phyloP scores from a whole-genome alignment of 2,797 vertebrate species.

The Lophotriccus pileatus region DNA sequence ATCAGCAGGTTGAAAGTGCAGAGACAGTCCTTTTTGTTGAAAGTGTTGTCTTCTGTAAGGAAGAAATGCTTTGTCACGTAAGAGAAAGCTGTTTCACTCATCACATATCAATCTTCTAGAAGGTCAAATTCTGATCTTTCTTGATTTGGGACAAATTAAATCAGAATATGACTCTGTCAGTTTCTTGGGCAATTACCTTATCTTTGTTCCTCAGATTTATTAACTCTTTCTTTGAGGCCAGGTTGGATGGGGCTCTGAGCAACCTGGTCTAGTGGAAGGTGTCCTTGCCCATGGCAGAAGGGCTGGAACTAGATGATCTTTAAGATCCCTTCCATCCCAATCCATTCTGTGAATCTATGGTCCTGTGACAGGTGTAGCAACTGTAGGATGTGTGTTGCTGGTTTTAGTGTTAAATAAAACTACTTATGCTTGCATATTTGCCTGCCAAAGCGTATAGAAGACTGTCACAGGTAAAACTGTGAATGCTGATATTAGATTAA shows the following conservation, averaged over 20 bases:
- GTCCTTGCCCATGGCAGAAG: rapidly evolving
- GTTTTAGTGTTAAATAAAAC: background rate
- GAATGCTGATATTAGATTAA: background rate
- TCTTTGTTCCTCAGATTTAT: background rate
- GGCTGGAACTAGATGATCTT: background rate
- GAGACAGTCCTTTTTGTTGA: background rate
- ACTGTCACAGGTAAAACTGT: background rate
- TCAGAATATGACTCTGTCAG: background rate
- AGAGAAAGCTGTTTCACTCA: background rate
- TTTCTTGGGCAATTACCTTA: background rate
- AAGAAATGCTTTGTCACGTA: background rate
- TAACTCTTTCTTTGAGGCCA: background rate
- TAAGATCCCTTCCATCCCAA: background rate
- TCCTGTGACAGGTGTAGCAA: background rate
- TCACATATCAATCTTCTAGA: background rate
- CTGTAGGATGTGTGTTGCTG: background rate
- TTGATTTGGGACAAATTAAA: background rate
- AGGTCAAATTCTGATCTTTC: background rate
- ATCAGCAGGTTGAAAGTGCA: background rate
- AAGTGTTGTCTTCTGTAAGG: background rate
- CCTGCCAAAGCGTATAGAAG: background rate
- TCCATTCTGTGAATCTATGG: background rate
- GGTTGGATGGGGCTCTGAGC: background rate
- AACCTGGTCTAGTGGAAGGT: background rate
- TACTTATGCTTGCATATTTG: background rate